Evolutionary conservation across 1,140 invertebrate species (phyloP), one percentile per base, ranked within the genome.

Genomic region (Lordiphosa stackelbergi): DNA sequence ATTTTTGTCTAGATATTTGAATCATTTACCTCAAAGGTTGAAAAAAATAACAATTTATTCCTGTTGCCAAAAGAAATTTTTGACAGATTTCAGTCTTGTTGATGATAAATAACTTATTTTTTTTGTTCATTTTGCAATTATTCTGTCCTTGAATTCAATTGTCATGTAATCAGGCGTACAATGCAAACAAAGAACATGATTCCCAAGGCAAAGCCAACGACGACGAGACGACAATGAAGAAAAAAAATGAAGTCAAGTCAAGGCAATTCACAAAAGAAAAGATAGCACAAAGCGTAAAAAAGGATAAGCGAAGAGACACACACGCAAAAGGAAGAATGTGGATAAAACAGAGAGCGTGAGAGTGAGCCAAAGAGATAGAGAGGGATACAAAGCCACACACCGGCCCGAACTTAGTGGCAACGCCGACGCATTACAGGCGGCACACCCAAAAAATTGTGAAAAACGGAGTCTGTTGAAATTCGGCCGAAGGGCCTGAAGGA

Each of bases 401-500:
- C 49, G 66, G 53, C 63, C 71, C 71, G 49, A 64, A 81, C 66
- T 19, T 64, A 70, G 75, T 81, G 75, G 75, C 75, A 81, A 81
- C 75, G 75, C 75, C 75, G 59, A 81, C 75, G 77, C 71, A 83
- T 57, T 64, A 56, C 73, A 79, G 68, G 75, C 75, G 75, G 75
- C 75, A 79, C 75, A 79, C 75, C 75, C 75, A 81, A 81, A 66
- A 78, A 81, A 81, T 61, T 75, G 55, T 62, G 47, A 74, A 79
- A 75, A 70, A 71, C 68, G 45, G 41, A 61, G 69, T 40, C 37
- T 69, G 49, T 45, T 45, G 24, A 69, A 69, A 69, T 63, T 59
- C 41, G 62, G 34, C 9, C 12, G 9, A 55, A 37, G n/a, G 28
- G 46, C 9, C 42, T 12, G 10, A 34, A 41, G 19, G 19, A 12